Conservation (phyloP, 2,797 vertebrate species). For the Eulemur mongoz region DNA sequence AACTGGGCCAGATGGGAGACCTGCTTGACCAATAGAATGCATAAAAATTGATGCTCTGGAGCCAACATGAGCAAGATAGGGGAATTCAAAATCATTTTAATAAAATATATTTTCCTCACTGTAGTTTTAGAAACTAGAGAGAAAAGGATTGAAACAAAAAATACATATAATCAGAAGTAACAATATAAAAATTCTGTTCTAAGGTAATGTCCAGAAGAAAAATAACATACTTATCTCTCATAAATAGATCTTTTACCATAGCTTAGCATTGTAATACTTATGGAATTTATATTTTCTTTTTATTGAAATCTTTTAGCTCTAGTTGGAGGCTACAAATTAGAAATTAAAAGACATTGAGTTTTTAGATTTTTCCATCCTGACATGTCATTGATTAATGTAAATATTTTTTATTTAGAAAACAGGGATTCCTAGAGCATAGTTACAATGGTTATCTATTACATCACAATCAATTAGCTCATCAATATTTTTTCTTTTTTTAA, state of each 20-base stretch:
- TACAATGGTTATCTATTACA: neutral
- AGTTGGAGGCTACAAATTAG: neutral
- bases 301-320: neutral
- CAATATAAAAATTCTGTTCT: neutral
- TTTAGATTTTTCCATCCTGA: neutral
- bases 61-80: neutral
- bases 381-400: neutral
- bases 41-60: neutral
- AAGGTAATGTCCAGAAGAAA: neutral
- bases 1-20: neutral
- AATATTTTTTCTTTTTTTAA: conserved; percentile 52
- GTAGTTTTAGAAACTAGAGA: neutral
- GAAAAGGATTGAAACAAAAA: neutral
- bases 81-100: neutral
- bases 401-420: conserved; percentile 41
- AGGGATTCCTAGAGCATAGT: neutral
- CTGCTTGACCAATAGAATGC: neutral
- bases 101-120: neutral
- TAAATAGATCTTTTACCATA: neutral
- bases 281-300: neutral
- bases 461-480: conserved; percentile 22
- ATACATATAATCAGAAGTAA: neutral
- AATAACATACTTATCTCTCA: neutral
- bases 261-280: neutral
- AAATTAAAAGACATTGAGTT: conserved; percentile 2